These are phyloP conservation scores for Diarsia mendica DNA, from an alignment of 2,888 invertebrate species.

Conservation along the genomic window DNA sequence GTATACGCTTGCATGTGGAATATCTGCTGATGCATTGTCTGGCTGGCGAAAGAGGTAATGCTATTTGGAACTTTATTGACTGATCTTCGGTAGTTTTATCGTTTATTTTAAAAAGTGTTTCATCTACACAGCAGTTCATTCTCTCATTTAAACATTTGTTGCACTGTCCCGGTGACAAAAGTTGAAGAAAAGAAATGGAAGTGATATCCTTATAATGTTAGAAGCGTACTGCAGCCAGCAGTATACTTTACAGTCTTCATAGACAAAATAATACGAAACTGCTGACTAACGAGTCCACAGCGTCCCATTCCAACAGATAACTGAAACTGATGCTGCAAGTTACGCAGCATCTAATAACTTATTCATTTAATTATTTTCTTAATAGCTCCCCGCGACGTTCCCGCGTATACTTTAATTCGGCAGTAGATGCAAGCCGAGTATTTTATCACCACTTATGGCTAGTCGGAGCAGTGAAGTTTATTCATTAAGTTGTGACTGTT, in stretches of 20 bases:
- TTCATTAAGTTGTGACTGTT: slow-evolving; percentile 50
- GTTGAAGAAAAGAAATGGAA: neutral
- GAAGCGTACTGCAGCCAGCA: neutral
- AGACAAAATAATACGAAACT: neutral
- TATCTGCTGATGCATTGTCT: slow-evolving; percentile 35
- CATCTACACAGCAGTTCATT: neutral
- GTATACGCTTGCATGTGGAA: slow-evolving; percentile 21
- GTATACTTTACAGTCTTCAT: neutral
- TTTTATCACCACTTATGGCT: slow-evolving; percentile 37
- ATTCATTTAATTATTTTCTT: slow-evolving; percentile 48
- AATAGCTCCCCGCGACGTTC: slow-evolving; percentile 14
- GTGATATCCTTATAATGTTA: neutral
- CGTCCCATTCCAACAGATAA: slow-evolving; percentile 26
- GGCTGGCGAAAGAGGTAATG: neutral
- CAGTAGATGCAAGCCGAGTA: slow-evolving; percentile 20
- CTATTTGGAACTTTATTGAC: neutral
- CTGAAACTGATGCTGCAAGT: slow-evolving; percentile 18
- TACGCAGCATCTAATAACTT: slow-evolving; percentile 35
- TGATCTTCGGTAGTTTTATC: neutral
- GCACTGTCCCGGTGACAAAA: neutral
- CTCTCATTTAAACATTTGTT: neutral
- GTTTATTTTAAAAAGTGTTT: neutral
- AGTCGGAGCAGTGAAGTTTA: slow-evolving; percentile 38
- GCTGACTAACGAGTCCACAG: slow-evolving; percentile 24
- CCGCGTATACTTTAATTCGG: slow-evolving; percentile 31